A percentile compares a stretch with the other conserved stretches of the same genome.
These are phyloP conservation scores for Eilema depressum DNA, from an alignment of 2,888 invertebrate genomes.

Conservation along the genomic window DNA sequence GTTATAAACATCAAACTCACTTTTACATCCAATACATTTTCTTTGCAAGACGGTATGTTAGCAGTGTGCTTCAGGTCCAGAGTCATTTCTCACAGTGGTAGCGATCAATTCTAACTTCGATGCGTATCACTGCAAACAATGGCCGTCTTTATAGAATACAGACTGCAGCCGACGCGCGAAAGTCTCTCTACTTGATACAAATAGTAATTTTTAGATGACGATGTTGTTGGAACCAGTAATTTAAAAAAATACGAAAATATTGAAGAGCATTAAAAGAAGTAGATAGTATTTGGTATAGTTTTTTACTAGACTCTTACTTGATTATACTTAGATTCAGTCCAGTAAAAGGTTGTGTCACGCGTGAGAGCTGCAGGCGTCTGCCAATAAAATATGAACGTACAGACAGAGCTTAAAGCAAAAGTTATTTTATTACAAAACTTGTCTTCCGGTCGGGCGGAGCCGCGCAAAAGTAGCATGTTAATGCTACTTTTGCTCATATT, in stretches of 20 bases:
- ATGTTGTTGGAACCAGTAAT: background rate
- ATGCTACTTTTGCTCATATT: too few relatives aligned
- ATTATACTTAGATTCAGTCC: background rate
- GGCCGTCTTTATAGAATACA: conserved; percentile 54
- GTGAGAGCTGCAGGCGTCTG: background rate
- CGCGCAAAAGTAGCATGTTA: too few relatives aligned
- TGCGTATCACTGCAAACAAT: conserved; percentile 72
- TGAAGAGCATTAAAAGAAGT: too few relatives aligned
- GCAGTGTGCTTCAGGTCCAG: conserved; percentile 26
- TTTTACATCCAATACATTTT: too few relatives aligned
- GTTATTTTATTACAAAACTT: background rate
- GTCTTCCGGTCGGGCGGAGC: too few relatives aligned
- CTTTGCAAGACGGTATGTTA: conserved; percentile 18
- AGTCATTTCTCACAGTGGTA: conserved; percentile 53
- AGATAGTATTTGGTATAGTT: background rate
- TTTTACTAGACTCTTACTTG: background rate
- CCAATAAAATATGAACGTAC: background rate
- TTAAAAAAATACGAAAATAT: too few relatives aligned
- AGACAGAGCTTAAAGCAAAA: background rate
- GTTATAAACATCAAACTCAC: too few relatives aligned
- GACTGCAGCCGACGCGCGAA: conserved; percentile 54
- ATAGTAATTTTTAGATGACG: background rate
- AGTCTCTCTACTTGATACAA: conserved; percentile 19
- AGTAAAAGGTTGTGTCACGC: background rate
- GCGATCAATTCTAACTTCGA: conserved; percentile 64